phyloP scores from a whole-genome alignment of 2,797 vertebrate genomes.

The Arrhamphus sclerolepis region DNA sequence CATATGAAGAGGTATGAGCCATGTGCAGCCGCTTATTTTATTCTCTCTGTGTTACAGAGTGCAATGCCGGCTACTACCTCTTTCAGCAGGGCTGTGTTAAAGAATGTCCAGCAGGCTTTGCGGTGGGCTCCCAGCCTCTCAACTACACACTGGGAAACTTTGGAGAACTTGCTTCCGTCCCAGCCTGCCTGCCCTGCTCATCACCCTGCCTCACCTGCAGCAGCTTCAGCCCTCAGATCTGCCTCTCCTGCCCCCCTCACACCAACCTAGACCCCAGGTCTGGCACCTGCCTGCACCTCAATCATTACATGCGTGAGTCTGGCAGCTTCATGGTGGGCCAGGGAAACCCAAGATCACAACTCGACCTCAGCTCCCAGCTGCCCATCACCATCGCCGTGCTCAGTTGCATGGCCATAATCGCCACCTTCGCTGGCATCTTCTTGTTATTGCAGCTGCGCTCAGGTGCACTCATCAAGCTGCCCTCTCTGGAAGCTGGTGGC shows the following conservation, averaged over 20 bases:
- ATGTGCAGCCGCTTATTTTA: conserved; percentile 5
- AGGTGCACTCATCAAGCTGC: conserved; percentile 78
- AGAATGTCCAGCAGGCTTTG: conserved; percentile 86
- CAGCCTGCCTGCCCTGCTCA: conserved; percentile 88
- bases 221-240: conserved; percentile 82
- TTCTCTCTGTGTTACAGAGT: conserved; percentile 81
- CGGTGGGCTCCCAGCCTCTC: conserved; percentile 71
- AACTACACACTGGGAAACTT: conserved; percentile 85
- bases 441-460: conserved; percentile 91
- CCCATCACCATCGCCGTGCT: conserved; percentile 87
- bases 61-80: conserved; percentile 89
- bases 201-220: conserved; percentile 89
- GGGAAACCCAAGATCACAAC: conserved; percentile 20
- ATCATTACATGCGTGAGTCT: conserved; percentile 90
- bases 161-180: conserved; percentile 77
- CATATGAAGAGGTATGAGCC: not conserved
- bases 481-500: conserved; percentile 73
- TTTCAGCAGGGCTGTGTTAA: conserved; percentile 90
- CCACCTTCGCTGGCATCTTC: conserved; percentile 89
- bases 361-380: conserved; percentile 69
- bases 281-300: conserved; percentile 88
- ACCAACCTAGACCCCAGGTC: conserved; percentile 84
- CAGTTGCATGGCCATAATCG: conserved; percentile 89
- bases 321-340: conserved; percentile 62
- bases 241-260: conserved; percentile 90